Conservation (phyloP, 37 sponge, comb jelly and placozoan species). For the Axinella damicornis region DNA sequence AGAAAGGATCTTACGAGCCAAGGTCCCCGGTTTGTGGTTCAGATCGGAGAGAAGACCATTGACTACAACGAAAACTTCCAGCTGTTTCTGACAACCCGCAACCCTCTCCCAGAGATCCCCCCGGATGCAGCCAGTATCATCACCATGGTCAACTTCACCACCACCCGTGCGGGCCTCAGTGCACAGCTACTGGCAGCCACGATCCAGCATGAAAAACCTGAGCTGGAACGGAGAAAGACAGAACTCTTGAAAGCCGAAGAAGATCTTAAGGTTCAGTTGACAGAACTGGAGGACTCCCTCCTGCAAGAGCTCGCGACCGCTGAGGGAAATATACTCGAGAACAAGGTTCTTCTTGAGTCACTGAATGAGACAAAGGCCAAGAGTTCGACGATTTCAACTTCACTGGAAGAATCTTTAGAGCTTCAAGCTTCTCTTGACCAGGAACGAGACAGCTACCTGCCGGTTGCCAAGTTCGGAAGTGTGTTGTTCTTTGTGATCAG, state of each 20-base stretch:
- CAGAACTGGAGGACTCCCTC: constrained; percentile 88
- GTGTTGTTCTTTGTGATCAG: constrained; percentile 89
- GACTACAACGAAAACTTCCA: constrained; percentile 95
- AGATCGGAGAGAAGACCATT: constrained; percentile 92
- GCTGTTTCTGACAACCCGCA: constrained; percentile 89
- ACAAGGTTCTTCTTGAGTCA: constrained; percentile 90
- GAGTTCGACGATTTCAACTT: constrained; percentile 79
- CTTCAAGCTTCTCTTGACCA: constrained; percentile 87
- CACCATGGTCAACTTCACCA: constrained; percentile 93
- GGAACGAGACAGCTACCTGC: constrained; percentile 91
- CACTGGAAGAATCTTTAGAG: constrained; percentile 83
- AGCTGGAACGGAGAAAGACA: constrained; percentile 92
- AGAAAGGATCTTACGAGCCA: constrained; percentile 86
- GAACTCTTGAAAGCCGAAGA: constrained; percentile 90
- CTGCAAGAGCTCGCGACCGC: constrained; percentile 89
- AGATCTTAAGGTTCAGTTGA: constrained; percentile 84
- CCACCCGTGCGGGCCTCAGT: constrained; percentile 90
- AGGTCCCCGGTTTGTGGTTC: constrained; percentile 90
- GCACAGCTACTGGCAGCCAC: constrained; percentile 90
- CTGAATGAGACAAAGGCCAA: constrained; percentile 95
- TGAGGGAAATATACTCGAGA: constrained; percentile 96
- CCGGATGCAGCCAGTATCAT: constrained; percentile 76
- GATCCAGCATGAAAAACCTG: constrained; percentile 93
- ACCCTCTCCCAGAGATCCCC: constrained; percentile 84
- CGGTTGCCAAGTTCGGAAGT: constrained; percentile 87